Percentiles rank a stretch among this genome's conserved stretches.
phyloP scores from a whole-genome alignment of 2,113 vertebrate genomes.

The Felis chaus region DNA sequence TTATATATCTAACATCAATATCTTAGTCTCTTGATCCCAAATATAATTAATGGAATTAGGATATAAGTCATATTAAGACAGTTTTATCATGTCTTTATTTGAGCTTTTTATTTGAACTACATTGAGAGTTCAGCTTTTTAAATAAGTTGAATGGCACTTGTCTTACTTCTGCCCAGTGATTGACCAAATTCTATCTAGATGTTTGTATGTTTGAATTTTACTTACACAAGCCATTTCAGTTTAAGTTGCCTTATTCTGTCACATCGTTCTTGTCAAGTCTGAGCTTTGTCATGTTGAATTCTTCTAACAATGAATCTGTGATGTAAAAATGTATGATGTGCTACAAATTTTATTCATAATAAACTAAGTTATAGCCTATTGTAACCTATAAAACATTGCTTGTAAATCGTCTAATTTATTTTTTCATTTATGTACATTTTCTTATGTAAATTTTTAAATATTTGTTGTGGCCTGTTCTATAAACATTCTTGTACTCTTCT shows the following conservation, averaged over 20 bases:
- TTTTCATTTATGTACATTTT: conserved; percentile 85
- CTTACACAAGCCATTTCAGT: conserved; percentile 72
- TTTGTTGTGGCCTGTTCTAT: conserved; percentile 74
- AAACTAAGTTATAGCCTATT: conserved; percentile 79
- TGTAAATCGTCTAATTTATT: conserved; percentile 89
- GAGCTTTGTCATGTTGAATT: conserved; percentile 76
- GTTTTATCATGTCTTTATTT: background rate
- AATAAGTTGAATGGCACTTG: conserved; percentile 7
- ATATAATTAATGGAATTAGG: background rate
- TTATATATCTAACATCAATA: background rate
- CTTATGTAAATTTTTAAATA: conserved; percentile 77
- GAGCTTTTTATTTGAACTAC: conserved; percentile 8
- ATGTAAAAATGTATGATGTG: conserved; percentile 81
- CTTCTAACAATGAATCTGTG: conserved; percentile 81
- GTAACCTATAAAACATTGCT: conserved; percentile 82
- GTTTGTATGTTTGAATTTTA: conserved; percentile 44
- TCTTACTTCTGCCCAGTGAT: conserved; percentile 49
- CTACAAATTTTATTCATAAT: conserved; percentile 80
- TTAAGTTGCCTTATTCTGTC: conserved; percentile 84
- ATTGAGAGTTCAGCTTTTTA: background rate
- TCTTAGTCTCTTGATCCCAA: background rate
- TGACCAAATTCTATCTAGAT: conserved; percentile 56
- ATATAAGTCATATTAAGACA: background rate
- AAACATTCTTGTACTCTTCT: conserved; percentile 75
- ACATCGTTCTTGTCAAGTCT: conserved; percentile 72